phyloP scores from a whole-genome alignment of 2,113 vertebrate species.

The Thinocorus orbignyianus region DNA sequence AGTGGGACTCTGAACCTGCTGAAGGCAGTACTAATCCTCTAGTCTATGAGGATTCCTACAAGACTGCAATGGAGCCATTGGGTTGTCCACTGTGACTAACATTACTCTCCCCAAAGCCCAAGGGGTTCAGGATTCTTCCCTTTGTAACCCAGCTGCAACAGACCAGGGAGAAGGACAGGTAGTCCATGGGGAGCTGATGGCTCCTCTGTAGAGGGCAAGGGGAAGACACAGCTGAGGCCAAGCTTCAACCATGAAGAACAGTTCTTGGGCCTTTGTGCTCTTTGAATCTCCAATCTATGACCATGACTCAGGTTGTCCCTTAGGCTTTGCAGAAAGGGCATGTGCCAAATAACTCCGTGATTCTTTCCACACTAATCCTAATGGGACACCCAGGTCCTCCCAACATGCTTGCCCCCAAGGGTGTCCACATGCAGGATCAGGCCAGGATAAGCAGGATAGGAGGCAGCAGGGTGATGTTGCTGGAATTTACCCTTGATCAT shows the following conservation, averaged over 20 bases:
- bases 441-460: background rate
- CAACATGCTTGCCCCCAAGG: rapidly evolving
- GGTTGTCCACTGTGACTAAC: background rate
- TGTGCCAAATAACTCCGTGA: background rate
- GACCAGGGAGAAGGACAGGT: background rate
- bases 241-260: rapidly evolving
- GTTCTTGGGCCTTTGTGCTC: background rate
- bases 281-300: background rate
- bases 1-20: background rate
- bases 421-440: background rate
- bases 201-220: background rate
- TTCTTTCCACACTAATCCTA: background rate
- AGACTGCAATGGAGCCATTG: background rate
- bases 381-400: rapidly evolving
- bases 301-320: background rate
- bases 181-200: background rate
- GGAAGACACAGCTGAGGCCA: background rate
- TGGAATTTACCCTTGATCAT: background rate
- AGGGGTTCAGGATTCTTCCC: background rate
- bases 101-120: background rate
- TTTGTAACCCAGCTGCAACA: background rate
- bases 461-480: background rate
- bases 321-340: background rate
- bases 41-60: background rate
- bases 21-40: rapidly evolving